These are phyloP conservation scores for Urocynchramus pylzowi DNA, from an alignment of 2,113 vertebrate species.

Conservation along the genomic window DNA sequence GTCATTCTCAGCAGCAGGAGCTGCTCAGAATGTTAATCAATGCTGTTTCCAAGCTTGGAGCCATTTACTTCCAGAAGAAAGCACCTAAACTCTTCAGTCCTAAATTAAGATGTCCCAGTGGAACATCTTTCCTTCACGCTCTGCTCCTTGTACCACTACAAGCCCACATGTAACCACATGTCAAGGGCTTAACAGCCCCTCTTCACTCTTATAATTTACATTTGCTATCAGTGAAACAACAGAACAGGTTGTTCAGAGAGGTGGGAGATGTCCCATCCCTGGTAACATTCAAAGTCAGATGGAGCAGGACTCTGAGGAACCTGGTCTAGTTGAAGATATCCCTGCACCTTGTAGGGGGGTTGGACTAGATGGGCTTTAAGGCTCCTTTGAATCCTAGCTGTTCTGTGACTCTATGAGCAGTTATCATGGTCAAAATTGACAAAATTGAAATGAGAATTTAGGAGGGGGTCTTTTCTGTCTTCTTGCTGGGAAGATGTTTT, in stretches of 20 bases:
- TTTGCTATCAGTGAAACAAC: background rate
- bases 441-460: background rate
- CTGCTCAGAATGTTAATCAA: slow-evolving; percentile 5
- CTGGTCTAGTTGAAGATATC: background rate
- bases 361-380: background rate
- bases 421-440: background rate
- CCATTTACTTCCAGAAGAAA: background rate
- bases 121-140: background rate
- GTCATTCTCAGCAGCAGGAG: background rate
- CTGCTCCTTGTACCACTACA: background rate
- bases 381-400: background rate
- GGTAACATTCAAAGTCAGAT: background rate
- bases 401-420: background rate
- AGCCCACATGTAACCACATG: background rate
- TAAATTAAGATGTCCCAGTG: background rate
- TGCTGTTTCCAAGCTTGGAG: background rate
- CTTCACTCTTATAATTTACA: background rate
- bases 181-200: background rate
- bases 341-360: background rate
- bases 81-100: background rate
- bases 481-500: background rate
- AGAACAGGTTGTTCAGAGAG: background rate
- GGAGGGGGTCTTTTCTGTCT: background rate
- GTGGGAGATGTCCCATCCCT: background rate
- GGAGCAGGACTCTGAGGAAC: background rate